These are phyloP conservation scores for Cotesia chilonis DNA, from an alignment of 1,140 invertebrate species.

Conservation along the genomic window DNA sequence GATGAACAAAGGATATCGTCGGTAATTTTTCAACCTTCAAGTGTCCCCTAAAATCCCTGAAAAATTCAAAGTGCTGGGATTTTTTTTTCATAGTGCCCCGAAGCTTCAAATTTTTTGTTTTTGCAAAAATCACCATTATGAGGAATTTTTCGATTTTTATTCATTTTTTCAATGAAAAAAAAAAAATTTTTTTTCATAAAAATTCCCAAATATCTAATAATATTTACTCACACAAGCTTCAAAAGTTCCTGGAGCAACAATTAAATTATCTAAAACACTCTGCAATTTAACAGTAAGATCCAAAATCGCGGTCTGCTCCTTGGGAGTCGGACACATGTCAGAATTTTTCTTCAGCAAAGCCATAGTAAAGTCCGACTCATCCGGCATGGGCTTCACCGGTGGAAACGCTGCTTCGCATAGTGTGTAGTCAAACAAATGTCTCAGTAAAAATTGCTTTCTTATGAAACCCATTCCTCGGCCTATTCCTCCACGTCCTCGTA, in stretches of 20 bases:
- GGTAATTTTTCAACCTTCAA: no score
- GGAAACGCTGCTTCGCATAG: conserved; percentile 90
- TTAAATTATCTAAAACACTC: conserved; percentile 90
- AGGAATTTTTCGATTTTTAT: no score
- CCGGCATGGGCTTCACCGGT: conserved; percentile 80
- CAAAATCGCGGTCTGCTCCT: conserved; percentile 89
- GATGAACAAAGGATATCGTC: no score
- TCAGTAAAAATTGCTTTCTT: conserved; percentile 77
- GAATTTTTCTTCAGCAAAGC: conserved; percentile 89
- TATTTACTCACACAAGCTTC: conserved; percentile 89
- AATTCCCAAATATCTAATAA: no score
- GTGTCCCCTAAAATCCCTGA: no score
- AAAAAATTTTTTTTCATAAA: no score
- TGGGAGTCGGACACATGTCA: conserved; percentile 87
- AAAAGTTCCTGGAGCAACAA: conserved; percentile 91
- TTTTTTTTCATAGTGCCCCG: no score
- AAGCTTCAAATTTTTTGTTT: no score
- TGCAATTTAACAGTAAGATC: conserved; percentile 94
- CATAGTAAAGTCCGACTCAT: conserved; percentile 86
- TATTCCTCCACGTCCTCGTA: conserved; percentile 71
- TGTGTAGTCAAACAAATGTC: conserved; percentile 90
- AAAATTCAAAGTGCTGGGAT: no score
- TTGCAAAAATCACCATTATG: no score
- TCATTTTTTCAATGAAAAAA: no score
- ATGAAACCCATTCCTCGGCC: conserved; percentile 76